Evolutionary conservation across 2,113 vertebrate species (phyloP).

Genomic region (Rhinichthys klamathensis): DNA sequence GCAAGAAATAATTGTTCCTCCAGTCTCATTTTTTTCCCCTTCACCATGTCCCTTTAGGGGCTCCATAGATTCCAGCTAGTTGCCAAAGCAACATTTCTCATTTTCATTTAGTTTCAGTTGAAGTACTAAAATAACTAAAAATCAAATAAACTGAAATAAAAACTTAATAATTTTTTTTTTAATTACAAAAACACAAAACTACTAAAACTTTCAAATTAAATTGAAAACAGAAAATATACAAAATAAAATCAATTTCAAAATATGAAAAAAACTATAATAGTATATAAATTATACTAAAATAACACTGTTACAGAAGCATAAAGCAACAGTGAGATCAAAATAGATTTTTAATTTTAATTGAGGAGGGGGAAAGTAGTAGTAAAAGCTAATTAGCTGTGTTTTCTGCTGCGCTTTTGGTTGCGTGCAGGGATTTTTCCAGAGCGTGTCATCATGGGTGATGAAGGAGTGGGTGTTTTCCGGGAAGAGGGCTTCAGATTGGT

Average conservation of each 20-base stretch:
- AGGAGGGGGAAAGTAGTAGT: neutral
- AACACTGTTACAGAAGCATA: too few relatives aligned
- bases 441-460: constrained; percentile 75
- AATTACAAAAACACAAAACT: too few relatives aligned
- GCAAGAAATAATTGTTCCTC: too few relatives aligned
- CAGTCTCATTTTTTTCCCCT: too few relatives aligned
- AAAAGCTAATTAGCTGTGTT: constrained; percentile 32
- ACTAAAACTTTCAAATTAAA: too few relatives aligned
- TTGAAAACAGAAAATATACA: too few relatives aligned
- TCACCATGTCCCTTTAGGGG: too few relatives aligned
- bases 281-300: too few relatives aligned
- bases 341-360: neutral
- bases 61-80: neutral
- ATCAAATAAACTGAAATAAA: neutral
- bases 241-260: too few relatives aligned
- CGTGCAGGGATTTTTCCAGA: constrained; percentile 73
- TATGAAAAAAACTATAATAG: too few relatives aligned
- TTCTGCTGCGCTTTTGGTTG: constrained; percentile 59
- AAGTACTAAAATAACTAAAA: neutral
- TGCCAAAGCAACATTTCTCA: neutral
- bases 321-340: neutral
- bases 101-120: neutral
- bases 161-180: too few relatives aligned
- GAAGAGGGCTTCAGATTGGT: constrained; percentile 74
- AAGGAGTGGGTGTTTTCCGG: constrained; percentile 51